Conservation (phyloP, 2,888 invertebrate species). For the Agriotes lineatus region DNA sequence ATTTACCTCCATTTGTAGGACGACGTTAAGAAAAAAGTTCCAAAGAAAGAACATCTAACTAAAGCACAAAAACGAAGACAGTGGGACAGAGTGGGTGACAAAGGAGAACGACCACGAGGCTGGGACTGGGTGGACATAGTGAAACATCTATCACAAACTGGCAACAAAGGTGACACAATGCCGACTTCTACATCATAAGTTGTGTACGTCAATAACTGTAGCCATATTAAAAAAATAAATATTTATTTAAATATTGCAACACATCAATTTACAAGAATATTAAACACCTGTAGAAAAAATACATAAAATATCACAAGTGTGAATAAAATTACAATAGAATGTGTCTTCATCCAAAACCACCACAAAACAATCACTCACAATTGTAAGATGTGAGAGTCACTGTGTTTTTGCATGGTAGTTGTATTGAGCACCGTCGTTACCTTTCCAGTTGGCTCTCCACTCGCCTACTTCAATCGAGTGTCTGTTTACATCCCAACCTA, state of each 20-base stretch:
- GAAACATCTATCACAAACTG: slow-evolving; percentile 92
- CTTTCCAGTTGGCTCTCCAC: slow-evolving; percentile 59
- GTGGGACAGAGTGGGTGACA: slow-evolving; percentile 85
- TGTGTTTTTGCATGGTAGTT: no score
- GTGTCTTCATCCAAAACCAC: background rate
- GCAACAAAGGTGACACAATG: slow-evolving; percentile 66
- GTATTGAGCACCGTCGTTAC: background rate
- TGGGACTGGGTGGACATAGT: slow-evolving; percentile 97
- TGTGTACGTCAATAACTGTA: slow-evolving; percentile 18
- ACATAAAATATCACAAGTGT: background rate
- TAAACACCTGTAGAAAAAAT: background rate
- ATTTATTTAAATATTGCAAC: slow-evolving; percentile 33
- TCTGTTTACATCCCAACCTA: slow-evolving; percentile 62
- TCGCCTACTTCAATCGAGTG: slow-evolving; percentile 62
- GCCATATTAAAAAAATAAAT: slow-evolving; percentile 28
- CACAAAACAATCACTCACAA: background rate
- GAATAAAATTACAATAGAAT: background rate
- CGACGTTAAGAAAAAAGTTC: slow-evolving; percentile 70
- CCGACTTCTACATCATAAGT: slow-evolving; percentile 51
- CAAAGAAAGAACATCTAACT: slow-evolving; percentile 86
- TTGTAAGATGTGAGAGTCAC: background rate
- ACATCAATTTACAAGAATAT: slow-evolving; percentile 26
- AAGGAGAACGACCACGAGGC: slow-evolving; percentile 88
- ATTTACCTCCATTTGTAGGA: no score
- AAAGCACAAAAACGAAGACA: slow-evolving; percentile 92